Evolutionary conservation across 2,797 vertebrate genomes (phyloP).

Genomic region (Meriones psammophilus): DNA sequence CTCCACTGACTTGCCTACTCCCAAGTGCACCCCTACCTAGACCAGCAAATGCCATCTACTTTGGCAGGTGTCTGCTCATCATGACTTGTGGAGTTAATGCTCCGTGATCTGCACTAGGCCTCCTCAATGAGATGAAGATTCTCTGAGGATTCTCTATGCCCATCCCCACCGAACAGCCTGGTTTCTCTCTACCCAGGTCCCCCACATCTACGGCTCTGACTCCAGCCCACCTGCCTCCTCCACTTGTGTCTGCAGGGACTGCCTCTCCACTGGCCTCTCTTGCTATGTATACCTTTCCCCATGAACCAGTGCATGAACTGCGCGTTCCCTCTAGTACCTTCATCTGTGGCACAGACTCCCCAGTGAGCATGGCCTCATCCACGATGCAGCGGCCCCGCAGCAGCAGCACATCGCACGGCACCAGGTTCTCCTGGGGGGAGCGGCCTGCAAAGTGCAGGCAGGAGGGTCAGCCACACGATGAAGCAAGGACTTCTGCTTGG

Average conservation of each 20-base stretch:
- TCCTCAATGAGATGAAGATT: not conserved
- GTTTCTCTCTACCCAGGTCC: not conserved
- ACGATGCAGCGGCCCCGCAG: constrained; percentile 96
- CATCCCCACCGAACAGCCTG: not conserved
- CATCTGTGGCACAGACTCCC: constrained; percentile 99
- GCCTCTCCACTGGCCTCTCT: not conserved
- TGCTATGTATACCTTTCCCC: not conserved
- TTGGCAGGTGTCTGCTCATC: too few relatives aligned
- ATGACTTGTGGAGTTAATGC: fast-evolving
- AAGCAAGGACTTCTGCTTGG: not conserved
- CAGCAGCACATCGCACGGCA: constrained; percentile 97
- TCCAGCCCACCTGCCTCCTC: not conserved
- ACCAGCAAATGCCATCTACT: not conserved
- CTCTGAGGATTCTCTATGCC: not conserved
- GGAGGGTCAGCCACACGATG: not conserved
- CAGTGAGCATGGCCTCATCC: constrained; percentile 98
- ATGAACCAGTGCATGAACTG: too few relatives aligned
- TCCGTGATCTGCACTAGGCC: not conserved
- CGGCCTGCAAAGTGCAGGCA: constrained; percentile 89
- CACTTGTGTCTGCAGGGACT: too few relatives aligned
- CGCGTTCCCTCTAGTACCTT: constrained; percentile 89
- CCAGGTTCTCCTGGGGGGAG: constrained; percentile 96
- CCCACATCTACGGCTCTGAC: not conserved
- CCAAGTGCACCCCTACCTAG: not conserved
- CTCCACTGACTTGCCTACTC: not conserved